Base-by-base conservation (phyloP, 2,113 vertebrate species). In the Apteryx mantelli region DNA sequence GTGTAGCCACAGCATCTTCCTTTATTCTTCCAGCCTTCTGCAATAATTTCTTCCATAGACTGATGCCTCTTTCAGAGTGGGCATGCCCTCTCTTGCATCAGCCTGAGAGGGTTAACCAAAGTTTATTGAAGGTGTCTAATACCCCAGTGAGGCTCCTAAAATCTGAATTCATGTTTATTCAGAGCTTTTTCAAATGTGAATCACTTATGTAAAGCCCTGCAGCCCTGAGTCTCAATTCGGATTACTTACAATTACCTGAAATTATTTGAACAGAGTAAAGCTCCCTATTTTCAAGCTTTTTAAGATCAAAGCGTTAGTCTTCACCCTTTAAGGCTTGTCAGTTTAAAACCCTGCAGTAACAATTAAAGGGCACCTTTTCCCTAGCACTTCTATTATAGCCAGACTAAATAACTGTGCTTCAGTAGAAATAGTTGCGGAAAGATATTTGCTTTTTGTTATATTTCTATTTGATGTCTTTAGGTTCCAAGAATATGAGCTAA, bases 281-380 rank as follows among this genome's bases (percentile, higher is more conserved):
- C 91, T 96, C 32, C 84, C 40, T 79, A 69, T 88, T 97, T 93
- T 93, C 64, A 98, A 91, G 64, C 66, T 95, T 93, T 95, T 97
- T 89, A 97, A 98, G 92, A 97, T 98, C 96, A 97, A 97, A 98
- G 95, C 95, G 50, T 86, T 52, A 74, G 64, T 82, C 86, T 89
- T 87, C 77, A 85, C 38, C 60, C 55, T 96, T 95, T 97, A 88
- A 50, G 40, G 55, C 82, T 96, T 88, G 95, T 91, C 61, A 61
- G 19, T 94, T 95, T 91, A 90, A 97, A 88, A 91, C 68, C 83
- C 90, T 92, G 70, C 89, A 90, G 64, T 78, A 76, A 93, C 81
- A 94, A 97, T 97, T 97, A 97, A 87, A 96, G 71, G 50, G 25
- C 14, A 91, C 44, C 44, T 93, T 95, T 58, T 65, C 77, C 79